These are phyloP conservation scores for Synanthedon andrenaeformis DNA, from an alignment of 2,888 invertebrate genomes.

Conservation along the genomic window DNA sequence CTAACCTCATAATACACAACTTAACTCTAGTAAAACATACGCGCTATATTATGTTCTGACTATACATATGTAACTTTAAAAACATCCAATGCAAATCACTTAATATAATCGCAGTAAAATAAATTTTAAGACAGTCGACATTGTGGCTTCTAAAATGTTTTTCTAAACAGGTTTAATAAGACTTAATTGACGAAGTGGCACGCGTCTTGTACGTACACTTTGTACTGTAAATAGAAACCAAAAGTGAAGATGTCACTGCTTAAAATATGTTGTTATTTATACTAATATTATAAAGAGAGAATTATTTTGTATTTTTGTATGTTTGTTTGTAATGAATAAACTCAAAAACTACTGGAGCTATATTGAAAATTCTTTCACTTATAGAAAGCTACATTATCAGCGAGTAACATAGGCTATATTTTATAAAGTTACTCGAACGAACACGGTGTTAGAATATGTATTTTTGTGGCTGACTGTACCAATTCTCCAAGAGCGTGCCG, in stretches of 20 bases:
- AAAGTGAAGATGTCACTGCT: neutral
- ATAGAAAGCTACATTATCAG: too few relatives aligned
- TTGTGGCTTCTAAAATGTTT: neutral
- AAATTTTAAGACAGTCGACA: neutral
- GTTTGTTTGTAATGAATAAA: too few relatives aligned
- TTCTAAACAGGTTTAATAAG: slow-evolving; percentile 15
- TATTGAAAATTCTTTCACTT: too few relatives aligned
- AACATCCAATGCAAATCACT: neutral
- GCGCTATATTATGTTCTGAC: neutral
- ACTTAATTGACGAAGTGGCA: slow-evolving; percentile 25
- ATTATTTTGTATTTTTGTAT: too few relatives aligned
- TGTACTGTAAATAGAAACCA: too few relatives aligned
- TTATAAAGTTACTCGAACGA: too few relatives aligned
- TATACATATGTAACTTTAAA: neutral
- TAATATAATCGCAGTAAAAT: neutral
- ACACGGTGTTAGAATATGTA: neutral
- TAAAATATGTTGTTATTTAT: too few relatives aligned
- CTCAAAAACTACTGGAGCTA: too few relatives aligned
- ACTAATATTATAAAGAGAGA: too few relatives aligned
- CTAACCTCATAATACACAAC: too few relatives aligned
- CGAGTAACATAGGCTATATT: too few relatives aligned
- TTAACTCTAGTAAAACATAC: too few relatives aligned
- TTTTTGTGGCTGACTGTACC: neutral
- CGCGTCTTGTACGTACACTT: neutral
- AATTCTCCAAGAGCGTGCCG: neutral